Base-by-base conservation (phyloP, 2,888 invertebrate species). In the Cancer borealis region DNA sequence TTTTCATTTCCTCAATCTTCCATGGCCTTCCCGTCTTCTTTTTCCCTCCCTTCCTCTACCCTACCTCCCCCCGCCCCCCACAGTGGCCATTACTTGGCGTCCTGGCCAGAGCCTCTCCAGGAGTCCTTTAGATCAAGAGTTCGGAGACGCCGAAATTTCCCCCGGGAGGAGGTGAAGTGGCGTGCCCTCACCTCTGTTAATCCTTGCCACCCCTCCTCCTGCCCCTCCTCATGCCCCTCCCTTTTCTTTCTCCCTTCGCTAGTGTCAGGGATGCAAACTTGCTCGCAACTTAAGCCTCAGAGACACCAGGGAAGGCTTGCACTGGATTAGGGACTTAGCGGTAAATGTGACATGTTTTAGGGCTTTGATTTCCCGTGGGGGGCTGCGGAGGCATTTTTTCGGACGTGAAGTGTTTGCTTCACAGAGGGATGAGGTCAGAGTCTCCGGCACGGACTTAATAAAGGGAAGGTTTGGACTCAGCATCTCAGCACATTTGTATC, bases 131-230 rank as follows among this genome's bases (percentile, higher is more conserved):
- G 88, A 92, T 92, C 92, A 92, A 92, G 92, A 92, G 45, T 88
- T 92, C 92, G 92, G 60, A 92, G 92, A 88, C 88, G 92, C 54
- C 60, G 92, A 88, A 88, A 92, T 92, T 92, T 92, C 92, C 92
- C 92, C 49, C 45, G 92, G 88, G 92, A 92, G 60, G 45, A 47
- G 46, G 92, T 79, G 73, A 66, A 92, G 92, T n/a, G 92, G 91
- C 39, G 60, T 47, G 88, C 49, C 26, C 88, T 88, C 47, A 88
- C n/a, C n/a, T 45, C 21, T 46, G 88, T 88, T 88, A 88, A 88
- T 88, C 88, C 49, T 26, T 26, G 46, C 46, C 88, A 79, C 79
- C 26, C 79, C 79, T 79, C 21, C 10, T 26, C 79, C 26, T 26
- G 8, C 2, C 10, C 79, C 10, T 10, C 79, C 79, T 79, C 14